Evolutionary conservation across 2,797 vertebrate genomes (phyloP), one percentile per base, ranked within the genome.

Genomic region (Hapalemur alaotrensis): DNA sequence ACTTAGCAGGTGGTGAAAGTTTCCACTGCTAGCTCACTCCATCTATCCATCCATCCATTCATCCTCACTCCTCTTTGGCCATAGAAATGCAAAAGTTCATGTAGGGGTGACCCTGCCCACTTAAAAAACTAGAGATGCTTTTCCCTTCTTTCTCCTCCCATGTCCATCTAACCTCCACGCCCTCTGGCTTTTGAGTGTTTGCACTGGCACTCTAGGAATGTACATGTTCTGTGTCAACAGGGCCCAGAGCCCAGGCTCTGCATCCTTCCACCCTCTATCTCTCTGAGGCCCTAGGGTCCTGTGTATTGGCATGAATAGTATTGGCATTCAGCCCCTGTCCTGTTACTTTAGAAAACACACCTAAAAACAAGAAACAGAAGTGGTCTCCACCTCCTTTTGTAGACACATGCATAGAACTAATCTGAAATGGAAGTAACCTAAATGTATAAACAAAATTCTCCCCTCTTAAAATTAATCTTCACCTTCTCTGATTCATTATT

Each of bases 381-480:
- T 75, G 41, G 30, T 87, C 54, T 87, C 84, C 78, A 43, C 57
- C 61, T 89, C 50, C 63, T 90, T 78, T 32, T 70, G 28, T 20
- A 90, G 88, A 95, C 95, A 83, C 52, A 93, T 50, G 67, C 17
- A n/a, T 1, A 90, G 23, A 78, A 72, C 12, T 67, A 28, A 93
- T 32, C 8, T 92, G 61, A 92, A 86, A 79, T 46, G 14, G n/a
- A 89, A 85, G 38, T 67, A 46, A 90, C 73, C 52, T 89, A 86
- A 87, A 76, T 35, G 30, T 18, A 78, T 54, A 81, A 84, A 96
- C 30, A 93, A 85, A 97, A 83, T 76, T 84, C 20, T 87, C 28
- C n/a, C 48, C 89, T 93, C 54, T 95, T 43, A 80, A 96, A 91
- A 94, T 78, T 84, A 67, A 96, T 67, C 69, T 95, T 86, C 15